Conservation (phyloP, 2,888 invertebrate genomes). For the Drosophila maculinotata region DNA sequence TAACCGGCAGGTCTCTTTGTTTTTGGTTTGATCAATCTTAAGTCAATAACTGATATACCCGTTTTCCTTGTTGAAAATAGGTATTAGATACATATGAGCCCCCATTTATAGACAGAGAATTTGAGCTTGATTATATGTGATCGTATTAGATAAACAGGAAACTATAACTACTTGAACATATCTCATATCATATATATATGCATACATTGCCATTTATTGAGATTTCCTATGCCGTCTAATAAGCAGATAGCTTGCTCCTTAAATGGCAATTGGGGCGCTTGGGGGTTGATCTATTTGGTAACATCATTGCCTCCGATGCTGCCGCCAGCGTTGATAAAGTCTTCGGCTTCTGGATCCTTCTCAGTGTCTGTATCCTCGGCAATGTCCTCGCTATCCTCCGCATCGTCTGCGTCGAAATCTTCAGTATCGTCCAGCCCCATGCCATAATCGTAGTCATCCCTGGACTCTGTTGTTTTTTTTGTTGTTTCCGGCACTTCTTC, state of each 20-base stretch:
- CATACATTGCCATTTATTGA: slow-evolving; percentile 1
- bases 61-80: no score
- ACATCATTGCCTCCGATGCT: slow-evolving; percentile 37
- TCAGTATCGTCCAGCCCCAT: background rate
- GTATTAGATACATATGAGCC: background rate
- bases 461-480: background rate
- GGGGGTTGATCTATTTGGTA: background rate
- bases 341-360: background rate
- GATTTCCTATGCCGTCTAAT: background rate
- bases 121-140: background rate
- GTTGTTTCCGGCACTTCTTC: background rate
- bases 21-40: no score
- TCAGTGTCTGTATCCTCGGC: background rate
- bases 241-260: background rate
- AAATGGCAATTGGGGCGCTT: background rate
- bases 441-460: background rate
- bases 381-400: background rate
- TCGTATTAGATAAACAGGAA: background rate
- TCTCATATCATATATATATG: background rate
- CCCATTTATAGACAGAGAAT: background rate
- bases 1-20: no score
- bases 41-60: background rate
- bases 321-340: background rate
- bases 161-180: background rate
- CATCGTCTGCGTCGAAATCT: background rate